Evolutionary conservation across 2,113 vertebrate genomes (phyloP).

Genomic region (Myrmecophaga tridactyla): DNA sequence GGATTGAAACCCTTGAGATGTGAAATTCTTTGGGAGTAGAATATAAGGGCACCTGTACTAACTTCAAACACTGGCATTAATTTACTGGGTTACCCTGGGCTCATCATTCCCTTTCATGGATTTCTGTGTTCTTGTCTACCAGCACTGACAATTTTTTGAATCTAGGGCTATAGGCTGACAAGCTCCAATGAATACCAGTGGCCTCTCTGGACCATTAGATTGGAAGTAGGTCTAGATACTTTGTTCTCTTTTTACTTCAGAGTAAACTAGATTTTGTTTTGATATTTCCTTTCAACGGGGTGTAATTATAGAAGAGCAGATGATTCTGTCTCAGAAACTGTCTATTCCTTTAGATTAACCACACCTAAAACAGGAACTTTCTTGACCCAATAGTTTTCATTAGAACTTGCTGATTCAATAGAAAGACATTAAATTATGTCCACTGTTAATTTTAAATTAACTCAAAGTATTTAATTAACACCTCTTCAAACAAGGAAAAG

Average conservation of each 20-base stretch:
- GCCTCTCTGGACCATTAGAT: neutral
- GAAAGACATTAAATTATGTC: conserved; percentile 61
- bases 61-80: neutral
- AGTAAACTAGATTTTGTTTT: neutral
- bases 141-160: neutral
- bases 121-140: neutral
- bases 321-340: neutral
- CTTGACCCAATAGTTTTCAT: conserved; percentile 46
- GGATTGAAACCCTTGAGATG: neutral
- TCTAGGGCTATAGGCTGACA: neutral
- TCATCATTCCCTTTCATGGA: neutral
- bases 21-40: neutral
- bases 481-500: conserved; percentile 58
- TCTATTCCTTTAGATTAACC: conserved; percentile 23
- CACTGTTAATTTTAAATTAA: conserved; percentile 73
- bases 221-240: neutral
- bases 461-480: conserved; percentile 73
- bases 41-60: neutral
- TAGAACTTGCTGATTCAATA: conserved; percentile 61
- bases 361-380: conserved; percentile 41
- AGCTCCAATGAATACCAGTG: neutral
- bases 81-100: neutral
- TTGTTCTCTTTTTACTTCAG: neutral
- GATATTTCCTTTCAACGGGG: neutral
- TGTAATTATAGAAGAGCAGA: neutral